Evolutionary conservation across 2,797 vertebrate genomes (phyloP), one percentile per base, ranked within the genome.

Genomic region (Xenopus petersii): DNA sequence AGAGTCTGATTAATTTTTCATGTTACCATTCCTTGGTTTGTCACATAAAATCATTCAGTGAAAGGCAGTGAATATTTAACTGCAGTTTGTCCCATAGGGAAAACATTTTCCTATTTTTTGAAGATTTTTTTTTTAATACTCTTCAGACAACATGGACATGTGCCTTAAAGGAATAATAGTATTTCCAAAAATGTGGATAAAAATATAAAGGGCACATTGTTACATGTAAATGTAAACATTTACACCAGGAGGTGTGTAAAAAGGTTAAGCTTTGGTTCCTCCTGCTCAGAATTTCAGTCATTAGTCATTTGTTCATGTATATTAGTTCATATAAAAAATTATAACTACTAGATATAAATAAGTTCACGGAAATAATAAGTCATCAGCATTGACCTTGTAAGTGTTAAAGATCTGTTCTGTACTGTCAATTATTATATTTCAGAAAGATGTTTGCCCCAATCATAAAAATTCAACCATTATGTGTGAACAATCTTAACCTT

Each of bases 111-210:
- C 86, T 88, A 86, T 82, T 83, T 84, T 91, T 87, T 56, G 13
- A 42, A 42, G 36, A 61, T 46, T 51, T 17, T 75, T 75, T 59
- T 64, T 86, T 84, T 81, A 83, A 85, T 86, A 81, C 88, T 88
- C 84, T 85, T 87, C 88, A 88, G 88, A 88, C 93, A 91, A 91
- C 67, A 91, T 93, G 91, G 87, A 93, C 86, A 93, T 87, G 96
- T 99, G 97, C 96, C 96, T 98, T 93, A 93, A 90, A 91, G 86
- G 89, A 89, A 87, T 89, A 87, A 85, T 91, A 89, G 86, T 88
- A 87, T 87, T 89, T 88, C 85, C 89, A 81, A 83, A 87, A 78
- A 6, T 51, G 84, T 64, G 79, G 87, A 90, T 89, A 83, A 87
- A 88, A 88, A 88, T 88, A 87, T 91, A 82, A 87, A 86, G 87